Conservation (phyloP, 1,140 invertebrate species). For the Cydia fagiglandana region DNA sequence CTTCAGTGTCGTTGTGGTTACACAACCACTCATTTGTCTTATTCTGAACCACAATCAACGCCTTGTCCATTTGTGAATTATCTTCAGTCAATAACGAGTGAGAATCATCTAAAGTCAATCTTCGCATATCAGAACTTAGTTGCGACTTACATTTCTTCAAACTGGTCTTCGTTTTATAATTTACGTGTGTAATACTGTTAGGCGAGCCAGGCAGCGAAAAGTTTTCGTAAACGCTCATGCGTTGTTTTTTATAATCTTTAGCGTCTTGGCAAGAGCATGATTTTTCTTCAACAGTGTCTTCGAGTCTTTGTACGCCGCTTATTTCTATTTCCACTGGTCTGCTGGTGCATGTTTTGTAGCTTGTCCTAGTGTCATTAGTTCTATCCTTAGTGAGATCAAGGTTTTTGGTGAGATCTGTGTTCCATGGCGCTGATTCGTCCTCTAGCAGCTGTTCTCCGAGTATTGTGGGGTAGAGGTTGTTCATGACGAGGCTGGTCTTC, state of each 20-base stretch:
- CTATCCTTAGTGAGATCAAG: slow-evolving; percentile 45
- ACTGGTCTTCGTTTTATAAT: slow-evolving; percentile 66
- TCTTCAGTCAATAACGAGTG: slow-evolving; percentile 49
- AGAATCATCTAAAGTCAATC: slow-evolving; percentile 42
- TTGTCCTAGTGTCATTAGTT: slow-evolving; percentile 47
- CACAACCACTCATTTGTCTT: slow-evolving; percentile 68
- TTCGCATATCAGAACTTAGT: slow-evolving; percentile 35
- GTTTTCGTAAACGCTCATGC: slow-evolving; percentile 64
- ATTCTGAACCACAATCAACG: slow-evolving; percentile 63
- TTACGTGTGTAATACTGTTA: slow-evolving; percentile 62
- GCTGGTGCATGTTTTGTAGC: slow-evolving; percentile 61
- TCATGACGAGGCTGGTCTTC: slow-evolving; percentile 62
- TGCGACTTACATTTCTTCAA: slow-evolving; percentile 53
- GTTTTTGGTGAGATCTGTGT: slow-evolving; percentile 42
- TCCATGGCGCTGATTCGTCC: slow-evolving; percentile 53
- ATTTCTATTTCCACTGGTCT: slow-evolving; percentile 57
- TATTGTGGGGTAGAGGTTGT: slow-evolving; percentile 72
- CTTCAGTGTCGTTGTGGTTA: slow-evolving; percentile 37
- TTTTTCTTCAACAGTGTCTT: slow-evolving; percentile 54
- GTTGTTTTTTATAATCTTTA: slow-evolving; percentile 39
- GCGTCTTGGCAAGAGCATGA: slow-evolving; percentile 32
- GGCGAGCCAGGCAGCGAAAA: slow-evolving; percentile 70
- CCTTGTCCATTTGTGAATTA: slow-evolving; percentile 56
- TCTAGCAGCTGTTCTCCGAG: slow-evolving; percentile 58
- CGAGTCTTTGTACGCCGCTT: slow-evolving; percentile 63